Conservation (phyloP, 2,888 invertebrate genomes). For the Euphydryas editha region DNA sequence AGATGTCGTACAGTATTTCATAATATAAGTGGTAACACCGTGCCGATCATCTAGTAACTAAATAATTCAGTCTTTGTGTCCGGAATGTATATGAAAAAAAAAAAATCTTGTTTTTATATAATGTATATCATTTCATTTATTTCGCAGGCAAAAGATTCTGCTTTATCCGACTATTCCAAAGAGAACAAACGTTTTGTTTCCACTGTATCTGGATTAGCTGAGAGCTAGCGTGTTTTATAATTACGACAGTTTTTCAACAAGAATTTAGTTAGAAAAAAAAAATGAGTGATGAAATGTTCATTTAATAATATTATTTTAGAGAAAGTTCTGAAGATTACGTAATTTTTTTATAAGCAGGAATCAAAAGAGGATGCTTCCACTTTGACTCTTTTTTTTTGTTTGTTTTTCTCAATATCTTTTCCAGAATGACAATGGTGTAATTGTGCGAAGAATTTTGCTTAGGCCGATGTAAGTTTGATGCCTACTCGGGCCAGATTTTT, state of each 20-base stretch:
- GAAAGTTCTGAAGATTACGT: neutral
- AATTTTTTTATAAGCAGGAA: too few relatives aligned
- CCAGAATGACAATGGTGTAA: too few relatives aligned
- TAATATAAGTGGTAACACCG: too few relatives aligned
- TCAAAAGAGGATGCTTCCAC: too few relatives aligned
- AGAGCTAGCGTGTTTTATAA: neutral
- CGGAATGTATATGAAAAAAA: neutral
- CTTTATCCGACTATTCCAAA: neutral
- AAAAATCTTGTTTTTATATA: neutral
- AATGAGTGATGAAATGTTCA: neutral
- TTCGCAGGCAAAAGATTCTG: neutral
- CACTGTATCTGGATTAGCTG: conserved; percentile 2
- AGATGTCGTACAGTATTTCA: too few relatives aligned
- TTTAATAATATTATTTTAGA: neutral
- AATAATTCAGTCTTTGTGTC: neutral
- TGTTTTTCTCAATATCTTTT: too few relatives aligned
- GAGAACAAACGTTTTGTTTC: neutral
- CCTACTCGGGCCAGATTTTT: too few relatives aligned
- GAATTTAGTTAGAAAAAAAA: neutral
- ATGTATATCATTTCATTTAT: neutral
- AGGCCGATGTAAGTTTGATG: too few relatives aligned
- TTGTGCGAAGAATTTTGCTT: too few relatives aligned
- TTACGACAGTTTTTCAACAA: conserved; percentile 1
- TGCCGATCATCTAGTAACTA: too few relatives aligned
- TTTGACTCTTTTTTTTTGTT: too few relatives aligned